These are phyloP conservation scores for Bursaphelenchus mucronatus DNA, from an alignment of 1,140 invertebrate species.

Conservation along the genomic window DNA sequence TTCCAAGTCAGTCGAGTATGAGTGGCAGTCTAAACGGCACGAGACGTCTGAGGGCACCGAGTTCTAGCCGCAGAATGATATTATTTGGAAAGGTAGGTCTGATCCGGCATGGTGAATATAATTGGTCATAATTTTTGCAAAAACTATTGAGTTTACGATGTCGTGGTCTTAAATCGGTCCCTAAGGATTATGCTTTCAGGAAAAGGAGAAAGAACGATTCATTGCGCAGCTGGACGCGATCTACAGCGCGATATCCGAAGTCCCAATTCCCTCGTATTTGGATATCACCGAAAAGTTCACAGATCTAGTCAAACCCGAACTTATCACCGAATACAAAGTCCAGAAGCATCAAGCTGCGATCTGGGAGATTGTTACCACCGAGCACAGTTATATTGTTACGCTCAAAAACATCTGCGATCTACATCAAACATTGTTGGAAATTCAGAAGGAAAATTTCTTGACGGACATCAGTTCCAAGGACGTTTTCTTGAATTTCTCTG, in stretches of 20 bases:
- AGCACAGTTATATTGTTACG: slow-evolving; percentile 77
- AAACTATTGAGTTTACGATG: too few relatives aligned
- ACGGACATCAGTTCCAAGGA: slow-evolving; percentile 40
- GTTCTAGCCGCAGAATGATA: slow-evolving; percentile 2
- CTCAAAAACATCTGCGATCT: slow-evolving; percentile 69
- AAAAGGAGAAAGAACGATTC: too few relatives aligned
- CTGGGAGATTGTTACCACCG: slow-evolving; percentile 82
- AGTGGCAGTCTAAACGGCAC: slow-evolving; percentile 11
- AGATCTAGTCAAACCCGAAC: slow-evolving; percentile 6
- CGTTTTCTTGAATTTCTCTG: slow-evolving; percentile 52
- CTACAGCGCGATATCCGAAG: too few relatives aligned
- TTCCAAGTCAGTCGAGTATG: too few relatives aligned
- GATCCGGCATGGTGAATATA: too few relatives aligned
- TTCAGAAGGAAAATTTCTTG: slow-evolving; percentile 39
- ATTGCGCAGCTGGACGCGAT: too few relatives aligned
- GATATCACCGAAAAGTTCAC: neutral
- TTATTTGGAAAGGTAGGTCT: slow-evolving; percentile 3
- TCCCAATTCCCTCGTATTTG: too few relatives aligned
- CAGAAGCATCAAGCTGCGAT: slow-evolving; percentile 82
- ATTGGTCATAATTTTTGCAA: too few relatives aligned
- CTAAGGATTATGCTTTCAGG: too few relatives aligned
- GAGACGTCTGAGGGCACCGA: slow-evolving; percentile 11
- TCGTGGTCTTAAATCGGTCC: too few relatives aligned
- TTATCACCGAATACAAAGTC: slow-evolving; percentile 55
- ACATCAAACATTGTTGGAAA: slow-evolving; percentile 25